phyloP scores from a whole-genome alignment of 2,113 vertebrate genomes.

The Pimephales promelas region DNA sequence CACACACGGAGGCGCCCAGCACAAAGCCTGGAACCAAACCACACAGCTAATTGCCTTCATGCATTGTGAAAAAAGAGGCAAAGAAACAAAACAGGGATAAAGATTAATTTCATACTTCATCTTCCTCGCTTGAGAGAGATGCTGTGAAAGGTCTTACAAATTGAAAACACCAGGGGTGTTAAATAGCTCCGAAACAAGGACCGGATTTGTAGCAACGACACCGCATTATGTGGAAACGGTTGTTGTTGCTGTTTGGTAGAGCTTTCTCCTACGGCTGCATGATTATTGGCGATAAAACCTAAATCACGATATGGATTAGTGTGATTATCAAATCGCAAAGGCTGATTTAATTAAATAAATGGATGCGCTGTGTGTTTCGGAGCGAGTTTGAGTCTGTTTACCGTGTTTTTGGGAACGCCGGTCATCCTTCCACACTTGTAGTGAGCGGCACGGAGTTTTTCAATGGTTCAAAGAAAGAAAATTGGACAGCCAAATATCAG shows the following conservation, averaged over 20 bases:
- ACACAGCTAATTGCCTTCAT: slow-evolving; percentile 77
- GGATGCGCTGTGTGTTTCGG: neutral
- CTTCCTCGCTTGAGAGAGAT: slow-evolving; percentile 67
- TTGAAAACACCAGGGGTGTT: slow-evolving; percentile 65
- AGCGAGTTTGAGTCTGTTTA: neutral
- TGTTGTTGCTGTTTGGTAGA: neutral
- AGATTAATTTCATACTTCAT: slow-evolving; percentile 77
- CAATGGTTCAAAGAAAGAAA: neutral
- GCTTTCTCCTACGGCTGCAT: neutral
- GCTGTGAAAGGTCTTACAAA: slow-evolving; percentile 73
- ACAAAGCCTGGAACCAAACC: slow-evolving; percentile 71
- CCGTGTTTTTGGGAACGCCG: too few species aligned
- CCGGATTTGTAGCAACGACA: neutral
- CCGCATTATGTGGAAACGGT: neutral
- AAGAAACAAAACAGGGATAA: slow-evolving; percentile 74
- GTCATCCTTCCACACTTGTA: neutral
- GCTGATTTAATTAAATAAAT: neutral
- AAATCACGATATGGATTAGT: neutral
- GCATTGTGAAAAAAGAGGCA: slow-evolving; percentile 71
- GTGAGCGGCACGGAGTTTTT: neutral
- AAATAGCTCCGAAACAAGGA: neutral
- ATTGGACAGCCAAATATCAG: neutral
- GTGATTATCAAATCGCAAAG: neutral
- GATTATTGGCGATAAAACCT: neutral
- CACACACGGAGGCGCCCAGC: slow-evolving; percentile 72